Evolutionary conservation across 2,113 vertebrate species (phyloP), one percentile per base, ranked within the genome.

Genomic region (Harpagus bidentatus): DNA sequence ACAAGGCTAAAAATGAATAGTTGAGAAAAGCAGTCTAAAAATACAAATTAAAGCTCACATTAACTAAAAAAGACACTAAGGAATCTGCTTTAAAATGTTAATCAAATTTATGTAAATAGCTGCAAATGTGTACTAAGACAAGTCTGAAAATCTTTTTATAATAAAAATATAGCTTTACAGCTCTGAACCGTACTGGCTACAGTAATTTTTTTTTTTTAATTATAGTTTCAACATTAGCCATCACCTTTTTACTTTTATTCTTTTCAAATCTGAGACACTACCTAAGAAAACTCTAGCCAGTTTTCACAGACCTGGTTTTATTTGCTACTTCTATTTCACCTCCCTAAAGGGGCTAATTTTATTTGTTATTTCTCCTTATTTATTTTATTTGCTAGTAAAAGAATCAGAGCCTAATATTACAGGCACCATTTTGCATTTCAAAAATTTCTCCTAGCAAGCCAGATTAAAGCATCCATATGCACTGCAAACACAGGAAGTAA

Each of bases 61-160:
- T 95, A 96, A 73, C 96, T 83, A 94, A 97, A 97, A 95, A 96
- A 93, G 97, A 94, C 93, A 93, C 95, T 40, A 74, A 96, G 86
- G 93, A 97, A 95, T 96, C 96, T 96, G 97, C 95, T 97, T 98
- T 95, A 87, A 96, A 96, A 97, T 94, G 95, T 96, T 96, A 98
- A 96, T 95, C 93, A 96, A 97, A 97, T 53, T 10, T 83, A 96
- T 95, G 97, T 97, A 98, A 98, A 98, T 96, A 97, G 70, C 95
- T 69, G 80, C 82, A 90, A 97, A 95, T 63, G 45, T 86, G 85
- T 95, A 94, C 92, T 78, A 90, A 94, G 94, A 96, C 65, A 86
- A 83, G 95, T 97, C 96, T 90, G 82, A 97, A 97, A 96, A 98
- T 93, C 72, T 43, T 88, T 78, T 94, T 94, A 58, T 88, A 94